Conservation (phyloP, 2,888 invertebrate genomes). For the Stenotaenia linearis region DNA sequence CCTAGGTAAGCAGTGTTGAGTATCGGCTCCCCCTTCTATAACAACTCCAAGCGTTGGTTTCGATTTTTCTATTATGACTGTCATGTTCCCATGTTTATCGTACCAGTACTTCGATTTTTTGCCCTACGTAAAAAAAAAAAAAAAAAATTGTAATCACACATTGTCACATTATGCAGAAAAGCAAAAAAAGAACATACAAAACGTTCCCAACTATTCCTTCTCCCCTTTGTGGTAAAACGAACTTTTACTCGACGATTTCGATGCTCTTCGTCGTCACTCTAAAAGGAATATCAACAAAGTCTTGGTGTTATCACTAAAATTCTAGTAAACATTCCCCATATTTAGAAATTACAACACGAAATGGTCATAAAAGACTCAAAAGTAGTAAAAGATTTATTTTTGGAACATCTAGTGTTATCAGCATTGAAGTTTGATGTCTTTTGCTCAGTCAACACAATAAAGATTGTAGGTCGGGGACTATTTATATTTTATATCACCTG, state of each 20-base stretch:
- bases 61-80: slow-evolving; percentile 62
- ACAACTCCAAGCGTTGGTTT: slow-evolving; percentile 93
- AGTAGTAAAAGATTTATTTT: background rate
- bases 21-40: slow-evolving; percentile 95
- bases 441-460: background rate
- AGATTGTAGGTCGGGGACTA: background rate
- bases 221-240: background rate
- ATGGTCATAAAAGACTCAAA: too few species aligned
- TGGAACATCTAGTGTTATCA: background rate
- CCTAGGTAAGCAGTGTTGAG: slow-evolving; percentile 86
- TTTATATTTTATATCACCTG: background rate
- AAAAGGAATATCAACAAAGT: background rate
- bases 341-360: background rate
- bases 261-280: background rate
- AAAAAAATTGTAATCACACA: background rate
- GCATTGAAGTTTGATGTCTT: background rate
- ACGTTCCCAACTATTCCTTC: background rate
- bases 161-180: background rate
- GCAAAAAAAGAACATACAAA: background rate
- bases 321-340: too few species aligned
- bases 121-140: background rate
- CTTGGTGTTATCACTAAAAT: background rate
- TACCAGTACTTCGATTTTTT: slow-evolving; percentile 11
- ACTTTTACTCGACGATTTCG: background rate
- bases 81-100: slow-evolving; percentile 33